Evolutionary conservation across 2,113 vertebrate genomes (phyloP).

Genomic region (Tachycineta bicolor): DNA sequence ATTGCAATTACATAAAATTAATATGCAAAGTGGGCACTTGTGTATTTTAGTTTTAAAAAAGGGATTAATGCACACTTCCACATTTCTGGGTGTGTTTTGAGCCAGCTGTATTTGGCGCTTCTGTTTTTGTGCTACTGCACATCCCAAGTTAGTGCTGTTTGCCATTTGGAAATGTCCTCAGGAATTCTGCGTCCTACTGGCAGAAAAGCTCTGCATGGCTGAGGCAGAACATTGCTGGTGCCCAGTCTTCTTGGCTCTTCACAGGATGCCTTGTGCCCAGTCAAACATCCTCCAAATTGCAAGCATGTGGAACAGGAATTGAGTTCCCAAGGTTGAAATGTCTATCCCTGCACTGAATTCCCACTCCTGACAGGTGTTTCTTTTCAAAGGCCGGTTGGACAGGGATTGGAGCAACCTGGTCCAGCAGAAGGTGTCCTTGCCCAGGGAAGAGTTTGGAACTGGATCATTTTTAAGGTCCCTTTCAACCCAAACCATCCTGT

Average conservation of each 20-base stretch:
- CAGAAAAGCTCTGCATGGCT: neutral
- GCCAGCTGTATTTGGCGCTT: neutral
- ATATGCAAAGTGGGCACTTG: neutral
- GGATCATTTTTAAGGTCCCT: neutral
- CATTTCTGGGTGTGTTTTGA: neutral
- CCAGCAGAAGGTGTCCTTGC: too few relatives aligned
- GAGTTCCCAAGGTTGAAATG: neutral
- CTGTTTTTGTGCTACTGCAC: neutral
- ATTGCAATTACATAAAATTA: neutral
- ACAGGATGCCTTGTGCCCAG: neutral
- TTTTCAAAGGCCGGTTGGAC: neutral
- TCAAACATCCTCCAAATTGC: neutral
- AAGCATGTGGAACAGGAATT: neutral
- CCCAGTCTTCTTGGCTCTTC: neutral
- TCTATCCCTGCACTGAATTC: neutral
- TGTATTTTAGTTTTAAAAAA: neutral
- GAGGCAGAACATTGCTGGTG: neutral
- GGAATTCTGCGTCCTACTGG: neutral
- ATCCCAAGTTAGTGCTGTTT: neutral
- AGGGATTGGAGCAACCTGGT: neutral
- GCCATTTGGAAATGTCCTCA: constrained; percentile 27
- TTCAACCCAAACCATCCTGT: neutral
- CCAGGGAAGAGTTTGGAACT: neutral
- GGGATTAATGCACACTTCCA: neutral
- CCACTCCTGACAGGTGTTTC: neutral